A percentile compares a stretch with the other conserved stretches of the same genome.
phyloP scores from a whole-genome alignment of 1,140 invertebrate genomes.

The Drosophila mauritiana region DNA sequence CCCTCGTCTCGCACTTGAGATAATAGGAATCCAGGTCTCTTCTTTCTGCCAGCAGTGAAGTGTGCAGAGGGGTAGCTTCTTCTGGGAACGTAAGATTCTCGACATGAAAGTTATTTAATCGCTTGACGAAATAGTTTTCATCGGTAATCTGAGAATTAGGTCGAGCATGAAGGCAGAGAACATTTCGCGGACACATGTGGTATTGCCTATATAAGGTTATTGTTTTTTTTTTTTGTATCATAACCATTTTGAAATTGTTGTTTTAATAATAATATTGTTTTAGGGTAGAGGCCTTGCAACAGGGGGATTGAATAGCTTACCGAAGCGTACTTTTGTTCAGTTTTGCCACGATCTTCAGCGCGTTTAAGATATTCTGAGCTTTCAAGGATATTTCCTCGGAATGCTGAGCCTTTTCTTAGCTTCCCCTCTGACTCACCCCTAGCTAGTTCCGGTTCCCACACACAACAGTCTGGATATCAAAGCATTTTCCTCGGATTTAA shows the following conservation, averaged over 20 bases:
- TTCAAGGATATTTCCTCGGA: background rate
- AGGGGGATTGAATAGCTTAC: too few relatives aligned
- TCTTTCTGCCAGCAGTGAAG: slow-evolving; percentile 6
- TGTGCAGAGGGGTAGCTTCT: slow-evolving; percentile 10
- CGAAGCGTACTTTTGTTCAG: too few relatives aligned
- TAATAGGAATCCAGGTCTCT: slow-evolving; percentile 12
- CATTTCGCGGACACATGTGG: too few relatives aligned
- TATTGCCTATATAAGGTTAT: too few relatives aligned
- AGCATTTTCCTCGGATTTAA: slow-evolving; percentile 46
- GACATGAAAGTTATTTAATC: slow-evolving; percentile 13
- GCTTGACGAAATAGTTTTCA: slow-evolving; percentile 3
- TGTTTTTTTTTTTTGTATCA: too few relatives aligned
- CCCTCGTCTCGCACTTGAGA: slow-evolving; percentile 23
- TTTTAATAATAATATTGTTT: too few relatives aligned
- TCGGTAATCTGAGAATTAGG: background rate
- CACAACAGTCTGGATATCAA: slow-evolving; percentile 34
- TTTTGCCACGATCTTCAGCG: too few relatives aligned
- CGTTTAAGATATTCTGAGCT: background rate
- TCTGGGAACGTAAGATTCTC: slow-evolving; percentile 20
- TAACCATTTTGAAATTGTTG: too few relatives aligned
- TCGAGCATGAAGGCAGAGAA: too few relatives aligned
- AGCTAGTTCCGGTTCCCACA: slow-evolving; percentile 28
- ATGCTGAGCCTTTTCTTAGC: background rate
- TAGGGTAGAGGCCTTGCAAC: too few relatives aligned
- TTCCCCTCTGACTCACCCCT: slow-evolving; percentile 4